Evolutionary conservation across 2,888 invertebrate species (phyloP), one percentile per base, ranked within the genome.

Genomic region (Bellardia pandia): DNA sequence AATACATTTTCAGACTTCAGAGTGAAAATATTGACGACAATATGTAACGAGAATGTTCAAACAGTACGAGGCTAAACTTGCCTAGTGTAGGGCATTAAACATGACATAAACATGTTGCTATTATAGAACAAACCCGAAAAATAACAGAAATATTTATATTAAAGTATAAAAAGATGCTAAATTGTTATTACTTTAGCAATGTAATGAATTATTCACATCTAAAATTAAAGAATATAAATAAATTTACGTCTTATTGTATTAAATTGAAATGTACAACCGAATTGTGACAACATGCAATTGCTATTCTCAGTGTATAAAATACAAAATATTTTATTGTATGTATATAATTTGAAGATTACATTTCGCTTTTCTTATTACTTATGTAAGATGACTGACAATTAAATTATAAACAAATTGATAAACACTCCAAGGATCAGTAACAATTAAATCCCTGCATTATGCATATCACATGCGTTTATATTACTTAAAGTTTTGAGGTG

Each of bases 231-330:
- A 37, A 60, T 9, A 37, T 40, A 45, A 14, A 75, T 48, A 72
- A 64, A 80, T 58, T 16, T 66, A 51, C 60, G 82, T 78, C 78
- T 78, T 82, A 82, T 82, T 78, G 68, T 45, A 81, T 88, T 91
- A 90, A 92, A 92, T 92, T 92, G 92, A 92, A 92, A 92, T 91
- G 92, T 92, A 92, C 92, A 92, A 91, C 91, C 91, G 91, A 88
- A 88, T 91, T 90, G 91, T 91, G 92, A 92, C 92, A 92, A 86
- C 75, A 82, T 82, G 69, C 69, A 76, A 76, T 82, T 82, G 82
- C 53, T 69, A 71, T 40, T 51, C 48, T 51, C 79, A 79, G 69
- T 71, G 48, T 71, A 37, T 76, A 9, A 76, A 71, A 60, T 23
- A 78, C 23, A 60, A 69, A 60, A 58, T 69, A 60, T 78, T 78